Conservation (phyloP, 2,113 vertebrate genomes). For the Phrynosoma blainvillii region DNA sequence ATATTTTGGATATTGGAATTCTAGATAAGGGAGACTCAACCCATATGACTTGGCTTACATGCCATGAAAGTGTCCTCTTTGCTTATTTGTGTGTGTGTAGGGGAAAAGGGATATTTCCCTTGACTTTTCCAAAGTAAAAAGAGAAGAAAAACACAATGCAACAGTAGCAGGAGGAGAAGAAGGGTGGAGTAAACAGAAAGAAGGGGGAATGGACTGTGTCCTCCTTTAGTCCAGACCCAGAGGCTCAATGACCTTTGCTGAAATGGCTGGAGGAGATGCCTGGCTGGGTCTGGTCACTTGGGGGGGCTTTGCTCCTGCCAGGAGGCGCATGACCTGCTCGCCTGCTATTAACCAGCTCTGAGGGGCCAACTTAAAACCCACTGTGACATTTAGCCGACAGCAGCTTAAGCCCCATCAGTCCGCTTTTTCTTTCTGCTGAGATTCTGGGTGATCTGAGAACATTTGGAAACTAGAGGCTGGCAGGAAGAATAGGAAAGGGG, state of each 20-base stretch:
- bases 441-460: neutral
- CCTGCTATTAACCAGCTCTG: neutral
- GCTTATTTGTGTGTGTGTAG: no score
- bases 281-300: neutral
- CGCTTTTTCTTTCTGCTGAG: neutral
- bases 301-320: neutral
- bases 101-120: neutral
- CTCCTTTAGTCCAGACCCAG: neutral
- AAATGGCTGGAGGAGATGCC: neutral
- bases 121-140: neutral
- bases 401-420: neutral
- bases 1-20: no score
- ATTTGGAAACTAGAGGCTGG: neutral
- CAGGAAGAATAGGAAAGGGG: neutral
- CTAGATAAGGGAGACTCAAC: no score
- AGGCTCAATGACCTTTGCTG: neutral
- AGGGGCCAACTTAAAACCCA: neutral
- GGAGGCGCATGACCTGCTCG: neutral
- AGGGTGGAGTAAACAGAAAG: neutral
- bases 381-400: neutral
- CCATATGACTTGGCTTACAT: no score
- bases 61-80: no score
- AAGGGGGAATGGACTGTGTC: neutral
- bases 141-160: no score
- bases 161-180: neutral